Evolutionary conservation across 1,140 invertebrate genomes (phyloP).

Genomic region (Babylonia areolata): DNA sequence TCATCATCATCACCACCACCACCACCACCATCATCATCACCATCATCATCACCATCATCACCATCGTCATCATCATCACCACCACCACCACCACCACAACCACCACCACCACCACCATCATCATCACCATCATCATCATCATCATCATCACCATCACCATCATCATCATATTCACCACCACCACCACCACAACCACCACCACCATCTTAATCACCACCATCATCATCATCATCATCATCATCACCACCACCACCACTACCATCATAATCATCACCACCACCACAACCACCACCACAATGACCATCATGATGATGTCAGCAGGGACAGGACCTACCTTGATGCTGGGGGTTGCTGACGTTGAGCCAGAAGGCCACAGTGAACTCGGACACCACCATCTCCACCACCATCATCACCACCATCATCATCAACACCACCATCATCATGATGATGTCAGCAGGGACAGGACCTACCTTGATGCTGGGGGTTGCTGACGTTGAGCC

Average conservation of each 20-base stretch:
- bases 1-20: not conserved
- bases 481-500: constrained; percentile 64
- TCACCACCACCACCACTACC: not conserved
- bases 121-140: not conserved
- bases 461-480: constrained; percentile 43
- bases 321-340: constrained; percentile 41
- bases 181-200: not conserved
- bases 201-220: not conserved
- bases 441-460: not conserved
- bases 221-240: not conserved
- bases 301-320: not conserved
- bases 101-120: not conserved
- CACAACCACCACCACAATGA: not conserved
- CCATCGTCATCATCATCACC: constrained; percentile 19
- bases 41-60: constrained; percentile 33
- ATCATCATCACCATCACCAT: not conserved
- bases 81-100: constrained; percentile 19
- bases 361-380: constrained; percentile 74
- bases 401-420: not conserved
- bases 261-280: not conserved
- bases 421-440: not conserved
- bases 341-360: constrained; percentile 50
- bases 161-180: not conserved
- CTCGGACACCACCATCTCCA: not conserved
- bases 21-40: constrained; percentile 4